Evolutionary conservation across 1,140 invertebrate species (phyloP).

Genomic region (Oryctes rhinoceros): DNA sequence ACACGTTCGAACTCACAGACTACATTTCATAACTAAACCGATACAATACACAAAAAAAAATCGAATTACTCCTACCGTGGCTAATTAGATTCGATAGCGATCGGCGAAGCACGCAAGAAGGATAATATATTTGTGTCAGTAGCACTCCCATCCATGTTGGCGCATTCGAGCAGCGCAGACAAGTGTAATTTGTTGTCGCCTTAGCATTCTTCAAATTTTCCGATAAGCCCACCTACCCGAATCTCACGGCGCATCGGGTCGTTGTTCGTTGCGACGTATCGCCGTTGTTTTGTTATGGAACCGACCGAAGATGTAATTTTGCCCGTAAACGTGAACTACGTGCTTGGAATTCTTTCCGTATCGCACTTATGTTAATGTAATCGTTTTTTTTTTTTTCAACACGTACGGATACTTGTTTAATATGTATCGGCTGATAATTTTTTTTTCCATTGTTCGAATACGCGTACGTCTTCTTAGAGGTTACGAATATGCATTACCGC

Average conservation of each 20-base stretch:
- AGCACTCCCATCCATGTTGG: constrained; percentile 14
- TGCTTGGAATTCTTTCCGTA: constrained; percentile 5
- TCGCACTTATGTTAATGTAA: constrained; percentile 6
- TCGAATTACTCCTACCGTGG: neutral
- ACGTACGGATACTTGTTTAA: neutral
- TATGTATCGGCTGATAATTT: neutral
- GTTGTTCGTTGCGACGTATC: constrained; percentile 3
- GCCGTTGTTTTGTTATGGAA: constrained; percentile 16
- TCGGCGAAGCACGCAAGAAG: neutral
- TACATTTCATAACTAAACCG: neutral
- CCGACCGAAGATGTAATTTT: neutral
- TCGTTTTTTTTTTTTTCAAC: neutral
- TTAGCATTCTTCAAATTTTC: constrained; percentile 19
- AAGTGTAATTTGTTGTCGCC: constrained; percentile 18
- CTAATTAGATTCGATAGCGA: constrained; percentile 14
- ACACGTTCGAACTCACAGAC: neutral
- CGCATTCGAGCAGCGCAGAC: constrained; percentile 5
- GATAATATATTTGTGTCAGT: constrained; percentile 15
- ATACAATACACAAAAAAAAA: neutral
- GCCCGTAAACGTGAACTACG: neutral
- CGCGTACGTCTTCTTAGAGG: neutral
- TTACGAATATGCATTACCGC: neutral
- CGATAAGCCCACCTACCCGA: constrained; percentile 16
- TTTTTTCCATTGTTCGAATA: neutral
- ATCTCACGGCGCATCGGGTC: neutral